These are phyloP conservation scores for Cydia pomonella DNA, from an alignment of 1,140 invertebrate genomes.

Conservation along the genomic window DNA sequence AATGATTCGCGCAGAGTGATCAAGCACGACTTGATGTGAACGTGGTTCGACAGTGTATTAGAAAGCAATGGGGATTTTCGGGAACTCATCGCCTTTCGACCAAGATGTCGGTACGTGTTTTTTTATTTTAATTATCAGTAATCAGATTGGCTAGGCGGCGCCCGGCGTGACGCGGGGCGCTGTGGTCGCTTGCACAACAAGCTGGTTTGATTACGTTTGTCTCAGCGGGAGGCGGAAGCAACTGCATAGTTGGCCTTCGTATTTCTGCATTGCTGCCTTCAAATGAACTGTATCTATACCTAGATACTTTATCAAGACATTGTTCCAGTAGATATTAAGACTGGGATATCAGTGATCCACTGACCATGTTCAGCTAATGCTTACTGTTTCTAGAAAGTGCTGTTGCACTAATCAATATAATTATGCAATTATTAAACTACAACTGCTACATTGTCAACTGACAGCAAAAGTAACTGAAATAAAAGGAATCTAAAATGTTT, in stretches of 20 bases:
- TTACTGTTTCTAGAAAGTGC: no score
- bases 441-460: no score
- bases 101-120: slow-evolving; percentile 86
- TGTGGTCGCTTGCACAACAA: not conserved
- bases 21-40: slow-evolving; percentile 7
- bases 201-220: not conserved
- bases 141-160: slow-evolving; percentile 22
- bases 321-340: not conserved
- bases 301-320: not conserved
- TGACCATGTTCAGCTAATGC: no score
- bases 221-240: not conserved
- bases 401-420: no score
- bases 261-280: not conserved
- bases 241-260: not conserved
- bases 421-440: no score
- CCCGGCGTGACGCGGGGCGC: not conserved
- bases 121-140: slow-evolving; percentile 37
- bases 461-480: no score
- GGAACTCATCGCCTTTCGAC: slow-evolving; percentile 85
- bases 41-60: not conserved
- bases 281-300: not conserved
- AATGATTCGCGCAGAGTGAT: not conserved
- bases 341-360: no score
- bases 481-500: no score
- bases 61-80: slow-evolving; percentile 84